Conservation (phyloP, 1,140 invertebrate species). For the Vanessa tameamea region DNA sequence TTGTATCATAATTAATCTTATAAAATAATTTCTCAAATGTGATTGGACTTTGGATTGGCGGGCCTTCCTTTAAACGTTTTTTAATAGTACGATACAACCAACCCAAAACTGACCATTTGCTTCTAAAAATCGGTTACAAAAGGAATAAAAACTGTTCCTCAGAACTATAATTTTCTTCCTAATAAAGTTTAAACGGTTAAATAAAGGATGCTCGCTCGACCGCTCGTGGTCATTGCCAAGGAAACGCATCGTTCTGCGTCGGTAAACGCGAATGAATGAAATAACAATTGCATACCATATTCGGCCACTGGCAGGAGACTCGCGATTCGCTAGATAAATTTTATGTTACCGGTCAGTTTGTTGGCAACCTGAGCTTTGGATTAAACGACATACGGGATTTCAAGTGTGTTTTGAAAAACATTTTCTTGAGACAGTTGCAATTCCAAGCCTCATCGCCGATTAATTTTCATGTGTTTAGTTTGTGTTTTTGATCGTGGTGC, state of each 20-base stretch:
- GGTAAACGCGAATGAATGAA: constrained; percentile 18
- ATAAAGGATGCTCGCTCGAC: constrained; percentile 25
- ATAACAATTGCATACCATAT: constrained; percentile 24
- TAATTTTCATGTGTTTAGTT: too few species aligned
- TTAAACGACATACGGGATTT: not conserved
- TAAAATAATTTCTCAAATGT: not conserved
- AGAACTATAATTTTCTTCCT: constrained; percentile 3
- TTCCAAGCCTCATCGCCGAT: too few species aligned
- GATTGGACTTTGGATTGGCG: not conserved
- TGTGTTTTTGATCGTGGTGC: too few species aligned
- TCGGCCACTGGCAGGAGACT: not conserved
- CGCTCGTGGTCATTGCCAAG: constrained; percentile 53
- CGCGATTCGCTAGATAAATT: constrained; percentile 3
- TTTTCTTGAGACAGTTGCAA: not conserved
- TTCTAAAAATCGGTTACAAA: not conserved
- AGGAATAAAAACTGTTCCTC: not conserved
- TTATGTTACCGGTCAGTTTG: not conserved
- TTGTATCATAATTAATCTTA: too few species aligned
- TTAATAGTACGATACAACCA: too few species aligned
- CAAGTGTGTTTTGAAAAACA: not conserved
- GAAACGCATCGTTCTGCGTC: constrained; percentile 33
- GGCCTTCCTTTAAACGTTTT: too few species aligned
- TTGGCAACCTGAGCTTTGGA: not conserved
- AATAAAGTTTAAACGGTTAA: not conserved
- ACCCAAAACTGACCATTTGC: too few species aligned